These are phyloP conservation scores for Siphonodentalium dalli DNA, from an alignment of 2,888 invertebrate genomes.

Conservation along the genomic window DNA sequence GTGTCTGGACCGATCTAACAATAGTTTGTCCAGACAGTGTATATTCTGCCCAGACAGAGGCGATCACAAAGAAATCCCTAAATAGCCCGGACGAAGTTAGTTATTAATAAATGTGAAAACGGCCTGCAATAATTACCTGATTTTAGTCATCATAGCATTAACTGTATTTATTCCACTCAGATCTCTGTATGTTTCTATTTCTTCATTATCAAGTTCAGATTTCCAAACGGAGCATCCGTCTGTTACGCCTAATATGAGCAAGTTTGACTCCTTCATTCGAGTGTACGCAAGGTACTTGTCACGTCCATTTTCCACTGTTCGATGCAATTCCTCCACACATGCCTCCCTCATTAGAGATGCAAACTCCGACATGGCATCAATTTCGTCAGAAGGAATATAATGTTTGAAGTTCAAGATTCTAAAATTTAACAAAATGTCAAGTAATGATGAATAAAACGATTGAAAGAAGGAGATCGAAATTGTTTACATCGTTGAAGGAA, in stretches of 20 bases:
- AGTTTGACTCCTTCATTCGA: constrained; percentile 22
- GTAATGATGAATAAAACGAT: too few species aligned
- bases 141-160: constrained; percentile 43
- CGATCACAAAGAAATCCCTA: not conserved
- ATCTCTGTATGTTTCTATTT: constrained; percentile 47
- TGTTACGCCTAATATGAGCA: constrained; percentile 44
- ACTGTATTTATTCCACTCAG: constrained; percentile 37
- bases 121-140: constrained; percentile 37
- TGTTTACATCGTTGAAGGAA: too few species aligned
- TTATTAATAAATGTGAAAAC: too few species aligned
- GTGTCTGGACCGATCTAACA: too few species aligned
- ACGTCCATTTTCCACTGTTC: constrained; percentile 33
- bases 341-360: constrained; percentile 33
- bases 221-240: constrained; percentile 55
- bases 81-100: not conserved
- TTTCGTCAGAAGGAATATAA: too few species aligned
- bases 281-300: constrained; percentile 52
- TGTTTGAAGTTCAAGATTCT: too few species aligned
- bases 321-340: constrained; percentile 40
- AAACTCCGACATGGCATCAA: constrained; percentile 29
- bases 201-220: constrained; percentile 44
- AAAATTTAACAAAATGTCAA: too few species aligned
- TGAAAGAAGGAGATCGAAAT: too few species aligned
- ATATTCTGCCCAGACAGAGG: too few species aligned
- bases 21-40: too few species aligned